A percentile compares a stretch with the other conserved stretches of the same genome.
These are phyloP conservation scores for Silurus meridionalis DNA, from an alignment of 2,113 vertebrate genomes.

Conservation along the genomic window DNA sequence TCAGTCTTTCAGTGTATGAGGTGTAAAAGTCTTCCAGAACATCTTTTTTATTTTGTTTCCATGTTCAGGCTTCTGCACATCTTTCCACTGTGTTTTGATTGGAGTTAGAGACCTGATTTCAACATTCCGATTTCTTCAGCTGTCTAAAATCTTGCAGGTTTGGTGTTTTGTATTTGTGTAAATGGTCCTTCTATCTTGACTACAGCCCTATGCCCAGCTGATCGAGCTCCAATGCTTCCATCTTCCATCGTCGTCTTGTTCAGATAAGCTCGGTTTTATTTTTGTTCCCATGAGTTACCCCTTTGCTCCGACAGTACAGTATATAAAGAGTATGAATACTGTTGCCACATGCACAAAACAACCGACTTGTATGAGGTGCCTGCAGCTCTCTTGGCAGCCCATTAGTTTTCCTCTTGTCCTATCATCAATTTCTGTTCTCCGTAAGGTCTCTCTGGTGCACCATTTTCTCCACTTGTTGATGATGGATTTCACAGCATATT, in stretches of 20 bases:
- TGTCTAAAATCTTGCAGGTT: not conserved
- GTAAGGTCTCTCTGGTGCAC: not conserved
- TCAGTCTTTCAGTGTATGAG: no score
- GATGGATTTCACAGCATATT: not conserved
- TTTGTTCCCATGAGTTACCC: not conserved
- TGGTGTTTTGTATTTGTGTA: not conserved
- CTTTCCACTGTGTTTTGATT: not conserved
- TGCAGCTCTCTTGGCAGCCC: not conserved
- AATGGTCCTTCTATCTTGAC: not conserved
- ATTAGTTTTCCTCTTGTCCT: not conserved
- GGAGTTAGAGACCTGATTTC: not conserved
- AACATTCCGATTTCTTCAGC: not conserved
- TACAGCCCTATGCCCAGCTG: not conserved
- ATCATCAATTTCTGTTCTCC: not conserved
- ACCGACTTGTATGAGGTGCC: not conserved
- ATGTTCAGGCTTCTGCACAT: not conserved
- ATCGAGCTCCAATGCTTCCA: not conserved
- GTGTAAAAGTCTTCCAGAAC: no score
- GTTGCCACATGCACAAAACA: not conserved
- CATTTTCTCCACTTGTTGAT: not conserved
- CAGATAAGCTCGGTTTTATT: not conserved
- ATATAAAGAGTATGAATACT: not conserved
- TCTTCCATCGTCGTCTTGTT: not conserved
- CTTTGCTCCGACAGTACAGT: not conserved
- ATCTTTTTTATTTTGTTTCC: not conserved